Conservation (phyloP, 1,140 invertebrate genomes). For the Steinernema feltiae region DNA sequence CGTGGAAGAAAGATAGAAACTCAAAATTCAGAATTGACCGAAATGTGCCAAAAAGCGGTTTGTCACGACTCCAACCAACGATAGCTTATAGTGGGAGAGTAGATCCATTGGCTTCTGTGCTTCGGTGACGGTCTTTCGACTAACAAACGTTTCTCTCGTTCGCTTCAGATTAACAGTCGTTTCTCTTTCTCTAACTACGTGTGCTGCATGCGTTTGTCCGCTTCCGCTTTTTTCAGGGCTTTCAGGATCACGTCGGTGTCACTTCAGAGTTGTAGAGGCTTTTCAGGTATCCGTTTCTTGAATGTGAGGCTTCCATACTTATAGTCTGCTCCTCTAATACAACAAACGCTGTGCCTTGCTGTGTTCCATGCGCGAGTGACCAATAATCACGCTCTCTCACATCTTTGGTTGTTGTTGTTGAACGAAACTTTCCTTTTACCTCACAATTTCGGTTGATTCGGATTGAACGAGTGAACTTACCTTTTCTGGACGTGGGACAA, state of each 20-base stretch:
- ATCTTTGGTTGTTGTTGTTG: neutral
- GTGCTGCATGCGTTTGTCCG: neutral
- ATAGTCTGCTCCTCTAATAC: neutral
- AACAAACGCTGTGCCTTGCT: neutral
- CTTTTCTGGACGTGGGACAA: neutral
- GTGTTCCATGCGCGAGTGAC: slow-evolving; percentile 11
- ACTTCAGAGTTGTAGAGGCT: neutral
- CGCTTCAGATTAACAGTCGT: neutral
- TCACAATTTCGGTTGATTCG: neutral
- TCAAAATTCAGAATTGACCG: neutral
- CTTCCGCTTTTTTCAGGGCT: neutral
- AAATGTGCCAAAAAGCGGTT: neutral
- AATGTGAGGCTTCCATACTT: neutral
- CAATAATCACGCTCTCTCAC: slow-evolving; percentile 9
- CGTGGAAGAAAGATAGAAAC: neutral
- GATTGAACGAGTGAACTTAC: neutral
- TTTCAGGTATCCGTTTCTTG: neutral
- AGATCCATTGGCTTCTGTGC: neutral
- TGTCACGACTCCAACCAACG: neutral
- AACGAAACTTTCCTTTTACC: neutral
- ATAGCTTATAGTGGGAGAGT: neutral
- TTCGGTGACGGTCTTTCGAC: slow-evolving; percentile 3
- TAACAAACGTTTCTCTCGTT: neutral
- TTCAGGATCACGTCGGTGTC: neutral
- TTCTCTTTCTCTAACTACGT: neutral